Conservation (phyloP, 1,140 invertebrate species). For the Drosophila sechellia region DNA sequence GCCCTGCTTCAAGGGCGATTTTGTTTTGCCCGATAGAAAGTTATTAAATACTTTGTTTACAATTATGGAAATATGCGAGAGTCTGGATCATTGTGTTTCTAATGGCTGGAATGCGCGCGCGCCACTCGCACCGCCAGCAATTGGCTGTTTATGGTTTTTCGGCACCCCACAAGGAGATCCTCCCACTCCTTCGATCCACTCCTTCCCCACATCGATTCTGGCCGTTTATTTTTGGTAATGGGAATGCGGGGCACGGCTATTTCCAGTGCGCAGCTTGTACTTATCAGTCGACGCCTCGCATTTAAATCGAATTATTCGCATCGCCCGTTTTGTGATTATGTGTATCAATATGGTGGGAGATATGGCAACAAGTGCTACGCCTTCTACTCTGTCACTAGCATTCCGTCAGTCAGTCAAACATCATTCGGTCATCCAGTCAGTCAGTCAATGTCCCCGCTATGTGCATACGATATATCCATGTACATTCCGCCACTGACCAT, state of each 20-base stretch:
- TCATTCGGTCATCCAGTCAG: slow-evolving; percentile 15
- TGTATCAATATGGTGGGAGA: slow-evolving; percentile 10
- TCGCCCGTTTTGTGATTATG: slow-evolving; percentile 37
- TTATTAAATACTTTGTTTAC: slow-evolving; percentile 63
- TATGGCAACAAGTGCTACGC: slow-evolving; percentile 61
- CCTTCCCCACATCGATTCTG: background rate
- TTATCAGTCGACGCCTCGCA: slow-evolving; percentile 66
- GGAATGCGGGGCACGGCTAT: slow-evolving; percentile 65
- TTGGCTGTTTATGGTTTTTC: slow-evolving; percentile 71
- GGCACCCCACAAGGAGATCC: slow-evolving; percentile 57
- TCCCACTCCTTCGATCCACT: background rate
- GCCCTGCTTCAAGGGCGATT: slow-evolving; percentile 53
- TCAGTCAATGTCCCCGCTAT: slow-evolving; percentile 23
- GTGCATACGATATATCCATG: slow-evolving; percentile 5
- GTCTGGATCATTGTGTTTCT: slow-evolving; percentile 28
- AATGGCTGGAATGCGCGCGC: slow-evolving; percentile 57
- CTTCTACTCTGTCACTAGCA: slow-evolving; percentile 33
- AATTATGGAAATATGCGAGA: slow-evolving; percentile 35
- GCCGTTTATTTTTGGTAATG: slow-evolving; percentile 62
- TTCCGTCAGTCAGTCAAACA: slow-evolving; percentile 41
- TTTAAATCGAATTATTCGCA: slow-evolving; percentile 67
- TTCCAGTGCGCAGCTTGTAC: slow-evolving; percentile 64
- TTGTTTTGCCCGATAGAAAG: slow-evolving; percentile 32
- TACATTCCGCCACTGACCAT: slow-evolving; percentile 9
- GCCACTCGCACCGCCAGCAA: slow-evolving; percentile 45